Base-by-base conservation (phyloP, 2,113 vertebrate genomes). In the Pandion haliaetus region DNA sequence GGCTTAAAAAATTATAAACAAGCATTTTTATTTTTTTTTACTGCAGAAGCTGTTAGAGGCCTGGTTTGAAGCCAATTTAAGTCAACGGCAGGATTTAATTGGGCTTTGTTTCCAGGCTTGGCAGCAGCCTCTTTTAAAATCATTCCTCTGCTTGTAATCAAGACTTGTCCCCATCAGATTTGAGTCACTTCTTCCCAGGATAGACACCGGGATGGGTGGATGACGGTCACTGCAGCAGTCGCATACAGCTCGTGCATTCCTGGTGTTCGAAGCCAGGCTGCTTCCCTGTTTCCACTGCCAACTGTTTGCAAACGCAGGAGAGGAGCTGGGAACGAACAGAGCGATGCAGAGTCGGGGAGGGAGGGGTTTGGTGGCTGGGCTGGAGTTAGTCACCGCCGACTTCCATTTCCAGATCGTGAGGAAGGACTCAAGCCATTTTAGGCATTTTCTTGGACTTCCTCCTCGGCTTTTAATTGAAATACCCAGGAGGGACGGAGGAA, bases 371-470 rank as follows among this genome's bases (percentile, higher is more conserved):
- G 91, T 95, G 77, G 47, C 94, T 95, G 95, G 80, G 94, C 76
- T 91, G 90, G 90, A 95, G 86, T 94, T 89, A 96, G 93, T 94
- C 92, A 86, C 88, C 1, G 14, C 83, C 32, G 45, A 91, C 94
- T 90, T 95, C 96, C 92, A 92, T 97, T 96, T 96, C 82, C 88
- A 96, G 94, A 93, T 71, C 2, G 3, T 70, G 61, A 86, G 96
- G 94, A 96, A 97, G 80, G 77, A 93, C 83, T 93, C 92, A 91
- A 89, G 91, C 95, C 94, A 95, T 93, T 97, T 93, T 93, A 96
- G 90, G 95, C 92, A 86, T 95, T 92, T 95, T 97, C 88, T 97
- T 96, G 94, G 96, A 90, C 72, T 90, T 90, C 80, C 57, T 92
- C 72, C 80, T 50, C 3, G 0, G 78, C 59, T 88, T 92, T 91